Base-by-base conservation (phyloP, 2,888 invertebrate species). In the Lasioglossum lativentre region DNA sequence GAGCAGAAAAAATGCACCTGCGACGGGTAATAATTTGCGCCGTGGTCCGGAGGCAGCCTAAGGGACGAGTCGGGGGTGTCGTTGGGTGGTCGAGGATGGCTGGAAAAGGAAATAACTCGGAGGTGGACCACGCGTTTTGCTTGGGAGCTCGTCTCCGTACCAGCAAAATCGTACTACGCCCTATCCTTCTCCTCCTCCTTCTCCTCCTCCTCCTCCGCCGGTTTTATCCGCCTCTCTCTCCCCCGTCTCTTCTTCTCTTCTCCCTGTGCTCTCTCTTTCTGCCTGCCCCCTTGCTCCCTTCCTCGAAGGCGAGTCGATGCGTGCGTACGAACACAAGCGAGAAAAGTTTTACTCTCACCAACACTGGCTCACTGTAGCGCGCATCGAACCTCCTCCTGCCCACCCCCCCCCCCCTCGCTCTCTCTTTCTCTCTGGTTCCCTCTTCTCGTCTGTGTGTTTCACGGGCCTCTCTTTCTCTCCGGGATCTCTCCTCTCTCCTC, bases 331-430 rank as follows among this genome's bases (percentile, higher is more conserved):
- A 94, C 93, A 95, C 94, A 94, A 90, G 86, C 92, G 87, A 91
- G 94, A 94, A 95, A 95, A 95, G 92, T 95, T 95, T 95, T 95
- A 95, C 92, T 92, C 94, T 94, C 93, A 95, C 95, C 88, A 93
- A 90, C 86, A 95, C 94, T 40, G 72, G 76, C 80, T 76, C 90
- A 82, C 74, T 83, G 88, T 85, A 87, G 90, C 92, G 90, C 91
- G 91, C 92, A 91, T 92, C 83, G 90, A 90, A 77, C 90, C 83
- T 87, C 83, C 88, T 83, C 91, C 30, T 19, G 63, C n/a, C n/a
- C n/a, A 23, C 23, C 23, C 6, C 23, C 23, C 30, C n/a, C 63
- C 16, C 30, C 2, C 27, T 77, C 86, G 86, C 86, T 80, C 80
- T 23, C 71, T 86, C 83, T 72, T 87, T 78, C 86, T 82, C 87